Evolutionary conservation across 2,888 invertebrate genomes (phyloP).

Genomic region (Ramazzottius varieornatus): DNA sequence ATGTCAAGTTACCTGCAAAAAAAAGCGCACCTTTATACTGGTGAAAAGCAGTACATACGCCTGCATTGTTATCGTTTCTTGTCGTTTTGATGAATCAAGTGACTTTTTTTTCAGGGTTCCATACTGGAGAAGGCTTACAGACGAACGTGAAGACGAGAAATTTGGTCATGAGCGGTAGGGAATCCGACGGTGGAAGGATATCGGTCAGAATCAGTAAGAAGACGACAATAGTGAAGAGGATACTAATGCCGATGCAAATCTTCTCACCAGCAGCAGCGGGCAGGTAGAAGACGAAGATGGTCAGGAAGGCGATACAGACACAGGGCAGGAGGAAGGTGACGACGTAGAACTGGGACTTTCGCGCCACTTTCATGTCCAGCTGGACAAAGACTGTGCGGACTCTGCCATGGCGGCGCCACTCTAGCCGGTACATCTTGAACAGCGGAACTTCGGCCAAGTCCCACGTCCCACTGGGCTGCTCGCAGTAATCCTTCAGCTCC

Average conservation of each 20-base stretch:
- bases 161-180: neutral
- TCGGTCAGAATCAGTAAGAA: neutral
- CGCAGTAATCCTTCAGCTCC: constrained; percentile 2
- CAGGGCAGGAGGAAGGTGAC: constrained; percentile 1
- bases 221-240: neutral
- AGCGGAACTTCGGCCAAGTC: neutral
- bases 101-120: too few species aligned
- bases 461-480: neutral
- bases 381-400: neutral
- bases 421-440: neutral
- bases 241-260: neutral
- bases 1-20: neutral
- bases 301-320: neutral
- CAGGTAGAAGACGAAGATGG: neutral
- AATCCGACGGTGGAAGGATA: neutral
- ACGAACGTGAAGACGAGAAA: neutral
- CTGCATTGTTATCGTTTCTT: too few species aligned
- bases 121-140: too few species aligned
- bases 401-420: neutral
- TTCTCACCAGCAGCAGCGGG: neutral
- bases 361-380: neutral
- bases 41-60: too few species aligned
- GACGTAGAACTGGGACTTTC: neutral
- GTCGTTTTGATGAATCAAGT: too few species aligned
- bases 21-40: too few species aligned